Evolutionary conservation across 2,797 vertebrate species (phyloP), one percentile per base, ranked within the genome.

Genomic region (Tenualosa ilisha): DNA sequence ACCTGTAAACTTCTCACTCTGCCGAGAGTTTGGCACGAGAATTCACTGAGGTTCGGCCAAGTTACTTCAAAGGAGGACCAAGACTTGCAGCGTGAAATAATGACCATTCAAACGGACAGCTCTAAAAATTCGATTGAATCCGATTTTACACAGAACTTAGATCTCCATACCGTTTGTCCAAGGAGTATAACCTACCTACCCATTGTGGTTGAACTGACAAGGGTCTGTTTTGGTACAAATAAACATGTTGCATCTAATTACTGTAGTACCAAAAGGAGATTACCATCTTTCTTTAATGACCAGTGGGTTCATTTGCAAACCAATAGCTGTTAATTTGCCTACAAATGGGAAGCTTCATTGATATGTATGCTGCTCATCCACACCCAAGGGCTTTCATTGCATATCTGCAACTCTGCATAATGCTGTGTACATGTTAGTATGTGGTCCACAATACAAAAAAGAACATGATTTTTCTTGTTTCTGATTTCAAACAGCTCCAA

Each of bases 241-340:
- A 79, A 22, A 22, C 17, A 79, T 43, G 37, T 17, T 43, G 72
- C 72, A 79, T 79, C 72, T 79, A 79, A 43, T 79, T 79, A 46
- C 72, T 20, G 17, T 43, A 43, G 15, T 31, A 20, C 31, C 37
- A 72, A 26, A 13, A 75, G 68, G 68, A 37, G 31, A 75, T 75
- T 75, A 40, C 68, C 31, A 75, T 75, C 31, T 20, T 59, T 75
- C 31, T 40, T 75, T 75, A 75, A 75, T 75, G 83, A 79, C 81
- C 84, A 72, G 68, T 59, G 81, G 59, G 84, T 51, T 90, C 63
- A 91, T 91, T 91, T 89, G 88, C 90, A 91, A 91, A 87, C 86
- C 89, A 91, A 91, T 90, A 68, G 86, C 54, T 49, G 54, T 15
- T 54, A 81, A 81, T 50, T 72, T 12, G 81, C 86, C 85, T 85